Evolutionary conservation across 2,888 invertebrate genomes (phyloP).

Genomic region (Lasioglossum marginatum): DNA sequence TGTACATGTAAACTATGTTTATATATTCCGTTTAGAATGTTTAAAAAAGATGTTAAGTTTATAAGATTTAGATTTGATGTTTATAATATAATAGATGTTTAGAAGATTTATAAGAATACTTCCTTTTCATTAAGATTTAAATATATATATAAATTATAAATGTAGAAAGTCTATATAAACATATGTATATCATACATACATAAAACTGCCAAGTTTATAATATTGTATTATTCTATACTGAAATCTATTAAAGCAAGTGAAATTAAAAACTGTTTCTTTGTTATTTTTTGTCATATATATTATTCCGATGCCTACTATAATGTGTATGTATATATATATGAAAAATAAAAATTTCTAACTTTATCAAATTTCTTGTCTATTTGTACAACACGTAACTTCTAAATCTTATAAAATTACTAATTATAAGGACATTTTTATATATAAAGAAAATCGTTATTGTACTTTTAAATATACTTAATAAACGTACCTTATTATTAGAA

Average conservation of each 20-base stretch:
- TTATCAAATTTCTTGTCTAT: background rate
- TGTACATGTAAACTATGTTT: background rate
- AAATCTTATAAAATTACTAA: background rate
- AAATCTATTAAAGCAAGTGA: constrained; percentile 4
- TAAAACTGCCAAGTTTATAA: constrained; percentile 28
- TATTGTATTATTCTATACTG: constrained; percentile 8
- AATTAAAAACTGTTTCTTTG: background rate
- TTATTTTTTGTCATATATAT: background rate
- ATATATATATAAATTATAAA: constrained; percentile 6
- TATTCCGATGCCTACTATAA: background rate
- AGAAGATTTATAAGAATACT: too few species aligned
- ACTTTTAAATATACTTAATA: background rate
- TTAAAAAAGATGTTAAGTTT: constrained; percentile 9
- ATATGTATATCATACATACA: constrained; percentile 9
- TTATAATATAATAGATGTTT: too few species aligned
- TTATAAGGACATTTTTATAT: too few species aligned
- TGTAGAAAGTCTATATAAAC: constrained; percentile 7
- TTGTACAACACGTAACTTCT: background rate
- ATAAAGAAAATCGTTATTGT: background rate
- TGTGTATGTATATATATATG: background rate
- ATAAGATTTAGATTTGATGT: too few species aligned
- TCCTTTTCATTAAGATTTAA: background rate
- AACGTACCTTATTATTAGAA: background rate
- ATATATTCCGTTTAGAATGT: background rate
- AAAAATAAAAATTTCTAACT: background rate